Evolutionary conservation across 2,888 invertebrate genomes (phyloP).

Genomic region (Pseudoips prasinana): DNA sequence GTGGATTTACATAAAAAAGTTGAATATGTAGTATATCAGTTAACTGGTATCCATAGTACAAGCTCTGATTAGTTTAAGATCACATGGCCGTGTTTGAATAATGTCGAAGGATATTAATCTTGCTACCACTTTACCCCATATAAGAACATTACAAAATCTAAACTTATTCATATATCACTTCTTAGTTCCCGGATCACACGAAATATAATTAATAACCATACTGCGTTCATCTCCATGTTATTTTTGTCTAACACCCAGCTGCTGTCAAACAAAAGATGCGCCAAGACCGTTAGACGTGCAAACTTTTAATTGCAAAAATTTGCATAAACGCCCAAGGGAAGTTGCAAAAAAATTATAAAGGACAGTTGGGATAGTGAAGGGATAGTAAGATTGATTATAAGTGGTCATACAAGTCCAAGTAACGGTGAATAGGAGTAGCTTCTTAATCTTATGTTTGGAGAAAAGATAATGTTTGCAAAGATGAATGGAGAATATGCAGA

Average conservation of each 20-base stretch:
- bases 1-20: too few relatives aligned
- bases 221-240: conserved; percentile 7
- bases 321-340: conserved; percentile 61
- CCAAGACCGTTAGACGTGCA: conserved; percentile 56
- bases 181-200: background rate
- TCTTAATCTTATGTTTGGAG: conserved; percentile 23
- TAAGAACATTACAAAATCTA: too few relatives aligned
- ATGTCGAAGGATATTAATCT: too few relatives aligned
- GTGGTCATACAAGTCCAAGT: conserved; percentile 40
- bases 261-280: conserved; percentile 55
- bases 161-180: too few relatives aligned
- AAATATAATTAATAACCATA: conserved; percentile 1
- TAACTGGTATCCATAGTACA: too few relatives aligned
- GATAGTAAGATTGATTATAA: conserved; percentile 53
- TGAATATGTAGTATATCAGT: too few relatives aligned
- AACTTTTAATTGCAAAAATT: conserved; percentile 68
- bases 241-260: conserved; percentile 44
- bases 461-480: conserved; percentile 8
- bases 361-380: conserved; percentile 31
- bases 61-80: too few relatives aligned
- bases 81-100: too few relatives aligned
- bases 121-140: too few relatives aligned
- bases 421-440: conserved; percentile 11
- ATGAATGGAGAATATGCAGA: conserved; percentile 1
- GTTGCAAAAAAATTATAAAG: conserved; percentile 37